Percentiles rank a stretch among this genome's conserved stretches.
These are phyloP conservation scores for Antheraea mylitta DNA, from an alignment of 1,140 invertebrate species.

Conservation along the genomic window DNA sequence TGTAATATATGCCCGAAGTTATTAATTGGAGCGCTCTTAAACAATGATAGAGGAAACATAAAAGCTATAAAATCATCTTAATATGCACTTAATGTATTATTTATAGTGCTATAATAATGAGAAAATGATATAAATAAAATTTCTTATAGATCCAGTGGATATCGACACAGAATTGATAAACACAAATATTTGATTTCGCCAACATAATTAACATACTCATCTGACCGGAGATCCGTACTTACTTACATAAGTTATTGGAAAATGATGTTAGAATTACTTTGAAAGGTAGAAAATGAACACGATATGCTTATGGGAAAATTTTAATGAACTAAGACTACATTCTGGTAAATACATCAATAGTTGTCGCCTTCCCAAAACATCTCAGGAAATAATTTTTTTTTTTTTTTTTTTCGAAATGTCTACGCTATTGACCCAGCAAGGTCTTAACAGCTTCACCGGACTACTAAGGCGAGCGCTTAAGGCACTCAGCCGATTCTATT, in stretches of 20 bases:
- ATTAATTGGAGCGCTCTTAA: not conserved
- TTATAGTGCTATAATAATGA: constrained; percentile 4
- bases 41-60: constrained; percentile 3
- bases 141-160: constrained; percentile 25
- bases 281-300: not conserved
- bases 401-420: too few species aligned
- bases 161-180: constrained; percentile 28
- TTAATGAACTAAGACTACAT: not conserved
- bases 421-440: too few species aligned
- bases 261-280: not conserved
- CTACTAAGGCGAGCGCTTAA: too few species aligned
- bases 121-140: constrained; percentile 17
- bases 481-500: too few species aligned
- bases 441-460: too few species aligned
- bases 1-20: not conserved
- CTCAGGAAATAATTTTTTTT: too few species aligned
- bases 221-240: constrained; percentile 11
- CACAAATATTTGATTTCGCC: constrained; percentile 37
- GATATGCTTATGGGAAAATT: not conserved
- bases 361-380: too few species aligned
- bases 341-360: not conserved
- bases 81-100: constrained; percentile 11
- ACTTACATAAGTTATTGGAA: not conserved
- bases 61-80: constrained; percentile 6
- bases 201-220: constrained; percentile 28